Base-by-base conservation (phyloP, 2,797 vertebrate species). In the Chaenodraco wilsoni region DNA sequence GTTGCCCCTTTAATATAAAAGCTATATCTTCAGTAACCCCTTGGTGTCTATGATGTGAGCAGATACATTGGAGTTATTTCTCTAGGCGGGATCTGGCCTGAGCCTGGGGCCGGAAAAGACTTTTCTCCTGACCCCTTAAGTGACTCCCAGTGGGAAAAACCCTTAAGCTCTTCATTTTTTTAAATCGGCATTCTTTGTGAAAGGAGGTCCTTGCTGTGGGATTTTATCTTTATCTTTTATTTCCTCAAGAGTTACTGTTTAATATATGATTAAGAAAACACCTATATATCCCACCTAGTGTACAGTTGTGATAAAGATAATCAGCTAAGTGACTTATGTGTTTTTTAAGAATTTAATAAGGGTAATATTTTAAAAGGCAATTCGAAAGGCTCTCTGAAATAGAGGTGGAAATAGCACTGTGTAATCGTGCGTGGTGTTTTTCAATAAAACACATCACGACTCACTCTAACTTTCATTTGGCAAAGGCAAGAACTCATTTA, bases 391-490 rank as follows among this genome's bases (percentile, higher is more conserved):
- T 60, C 12, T 37, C 40, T 59, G 46, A 67, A 70, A 65, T 57
- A 45, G 21, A 48, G 15, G 51, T 17, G 5, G 17, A 43, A 65
- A 65, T 16, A 45, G 11, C 5, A 31, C 44, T 31, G 63, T 51
- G 10, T 48, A 61, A 68, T 71, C 4, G n/a, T 50, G 2, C 17
- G 27, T 9, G 0, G 8, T 27, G 45, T 15, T 56, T 37, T 19
- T 45, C 12, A 13, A 5, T 10, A 3, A 41, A 27, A 65, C 45
- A 70, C 15, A 62, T 59, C 6, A 64, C 2, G 1, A 23, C 21
- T 50, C 43, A 49, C 4, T 49, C 43, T 66, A 67, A 76, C 56
- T 52, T 45, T 65, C 5, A 62, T 76, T 63, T 51, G 46, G 48
- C 1, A 0, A 11, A 43, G 57, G n/a, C 23, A 37, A 60, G 31